Evolutionary conservation across 2,888 invertebrate genomes (phyloP).

Genomic region (Temnothorax ravouxi): DNA sequence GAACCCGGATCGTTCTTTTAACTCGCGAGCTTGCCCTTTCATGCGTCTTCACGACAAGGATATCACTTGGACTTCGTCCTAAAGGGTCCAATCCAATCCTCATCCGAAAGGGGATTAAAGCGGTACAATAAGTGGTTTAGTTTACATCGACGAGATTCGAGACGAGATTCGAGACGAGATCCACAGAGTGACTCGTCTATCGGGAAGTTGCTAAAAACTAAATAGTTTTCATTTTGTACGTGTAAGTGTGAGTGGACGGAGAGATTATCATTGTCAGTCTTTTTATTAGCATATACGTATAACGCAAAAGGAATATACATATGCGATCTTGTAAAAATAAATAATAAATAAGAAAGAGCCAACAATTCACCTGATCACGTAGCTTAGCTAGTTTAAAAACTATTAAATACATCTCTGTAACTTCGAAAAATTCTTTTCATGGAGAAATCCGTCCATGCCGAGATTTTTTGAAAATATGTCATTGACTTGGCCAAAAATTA

Average conservation of each 20-base stretch:
- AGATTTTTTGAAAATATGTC: background rate
- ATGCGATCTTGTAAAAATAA: background rate
- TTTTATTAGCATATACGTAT: conserved; percentile 1
- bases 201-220: background rate
- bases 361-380: background rate
- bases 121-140: background rate
- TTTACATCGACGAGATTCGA: background rate
- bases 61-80: background rate
- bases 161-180: background rate
- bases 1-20: background rate
- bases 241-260: no score
- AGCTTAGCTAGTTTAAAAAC: background rate
- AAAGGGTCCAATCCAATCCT: conserved; percentile 17
- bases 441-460: no score
- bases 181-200: background rate
- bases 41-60: conserved; percentile 6
- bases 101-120: conserved; percentile 17
- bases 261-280: background rate
- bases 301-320: background rate
- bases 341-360: background rate
- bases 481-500: background rate
- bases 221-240: background rate
- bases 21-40: background rate
- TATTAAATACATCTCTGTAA: background rate
- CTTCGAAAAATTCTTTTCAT: background rate